Conservation (phyloP, 1,140 invertebrate species). For the Acromyrmex echinatior region DNA sequence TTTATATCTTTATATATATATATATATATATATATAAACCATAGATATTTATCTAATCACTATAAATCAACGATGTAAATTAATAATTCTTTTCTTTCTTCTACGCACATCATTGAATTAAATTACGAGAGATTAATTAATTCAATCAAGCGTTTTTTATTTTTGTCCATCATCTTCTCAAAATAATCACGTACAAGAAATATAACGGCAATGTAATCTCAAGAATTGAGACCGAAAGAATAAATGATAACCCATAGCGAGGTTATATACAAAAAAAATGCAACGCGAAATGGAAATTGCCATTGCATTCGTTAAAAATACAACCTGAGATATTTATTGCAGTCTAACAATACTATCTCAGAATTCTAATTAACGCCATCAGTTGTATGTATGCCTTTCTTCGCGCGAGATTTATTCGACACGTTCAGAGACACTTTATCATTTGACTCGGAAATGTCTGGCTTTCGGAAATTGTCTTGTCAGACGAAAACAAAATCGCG, state of each 20-base stretch:
- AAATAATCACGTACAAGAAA: not conserved
- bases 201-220: not conserved
- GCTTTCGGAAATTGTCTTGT: not conserved
- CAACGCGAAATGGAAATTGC: constrained; percentile 6
- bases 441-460: not conserved
- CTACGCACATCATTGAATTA: not conserved
- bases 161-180: not conserved
- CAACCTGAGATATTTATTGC: constrained; percentile 30
- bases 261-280: not conserved
- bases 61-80: not conserved
- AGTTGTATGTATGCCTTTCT: not conserved
- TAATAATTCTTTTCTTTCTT: not conserved
- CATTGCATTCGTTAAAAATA: not conserved
- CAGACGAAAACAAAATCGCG: not conserved
- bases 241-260: not conserved
- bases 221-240: not conserved
- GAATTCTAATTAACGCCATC: constrained; percentile 36
- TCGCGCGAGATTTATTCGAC: not conserved
- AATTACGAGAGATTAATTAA: not conserved
- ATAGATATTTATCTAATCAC: not conserved
- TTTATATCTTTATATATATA: not conserved
- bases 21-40: not conserved
- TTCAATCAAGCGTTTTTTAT: not conserved
- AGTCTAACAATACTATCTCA: not conserved
- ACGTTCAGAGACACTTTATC: not conserved